A percentile compares a stretch with the other conserved stretches of the same genome.
phyloP scores from a whole-genome alignment of 2,113 vertebrate genomes.

The Sialia sialis region DNA sequence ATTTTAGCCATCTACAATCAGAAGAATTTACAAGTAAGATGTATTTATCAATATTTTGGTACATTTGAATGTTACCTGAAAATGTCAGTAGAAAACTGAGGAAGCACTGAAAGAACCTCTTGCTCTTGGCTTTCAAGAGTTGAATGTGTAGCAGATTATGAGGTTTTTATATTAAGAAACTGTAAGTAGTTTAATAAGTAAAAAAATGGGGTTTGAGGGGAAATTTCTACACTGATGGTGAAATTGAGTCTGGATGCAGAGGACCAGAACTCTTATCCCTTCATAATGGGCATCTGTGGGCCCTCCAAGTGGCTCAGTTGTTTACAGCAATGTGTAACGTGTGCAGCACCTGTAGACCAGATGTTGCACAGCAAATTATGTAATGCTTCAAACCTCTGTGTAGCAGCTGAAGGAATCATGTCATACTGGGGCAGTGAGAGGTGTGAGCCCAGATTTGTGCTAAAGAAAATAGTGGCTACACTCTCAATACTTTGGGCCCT shows the following conservation, averaged over 20 bases:
- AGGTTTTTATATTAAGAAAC: neutral
- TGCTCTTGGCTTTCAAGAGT: neutral
- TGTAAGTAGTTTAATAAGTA: neutral
- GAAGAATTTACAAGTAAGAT: conserved; percentile 84
- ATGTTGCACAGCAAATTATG: neutral
- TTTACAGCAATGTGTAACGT: neutral
- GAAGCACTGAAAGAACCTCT: neutral
- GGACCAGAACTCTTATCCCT: neutral
- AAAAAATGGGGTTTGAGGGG: neutral
- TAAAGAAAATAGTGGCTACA: neutral
- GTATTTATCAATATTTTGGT: neutral
- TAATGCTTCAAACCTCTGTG: neutral
- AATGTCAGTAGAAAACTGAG: neutral
- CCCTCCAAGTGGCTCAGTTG: neutral
- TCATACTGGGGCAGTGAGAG: neutral
- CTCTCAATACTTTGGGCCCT: neutral
- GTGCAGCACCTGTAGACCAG: accelerated
- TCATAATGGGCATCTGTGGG: neutral
- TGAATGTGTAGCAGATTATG: neutral
- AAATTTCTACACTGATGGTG: neutral
- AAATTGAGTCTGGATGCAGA: neutral
- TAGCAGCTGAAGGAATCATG: neutral
- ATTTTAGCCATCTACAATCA: conserved; percentile 86
- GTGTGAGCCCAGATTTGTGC: neutral
- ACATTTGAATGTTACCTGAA: neutral